Evolutionary conservation across 2,888 invertebrate species (phyloP).

Genomic region (Orthosia cruda): DNA sequence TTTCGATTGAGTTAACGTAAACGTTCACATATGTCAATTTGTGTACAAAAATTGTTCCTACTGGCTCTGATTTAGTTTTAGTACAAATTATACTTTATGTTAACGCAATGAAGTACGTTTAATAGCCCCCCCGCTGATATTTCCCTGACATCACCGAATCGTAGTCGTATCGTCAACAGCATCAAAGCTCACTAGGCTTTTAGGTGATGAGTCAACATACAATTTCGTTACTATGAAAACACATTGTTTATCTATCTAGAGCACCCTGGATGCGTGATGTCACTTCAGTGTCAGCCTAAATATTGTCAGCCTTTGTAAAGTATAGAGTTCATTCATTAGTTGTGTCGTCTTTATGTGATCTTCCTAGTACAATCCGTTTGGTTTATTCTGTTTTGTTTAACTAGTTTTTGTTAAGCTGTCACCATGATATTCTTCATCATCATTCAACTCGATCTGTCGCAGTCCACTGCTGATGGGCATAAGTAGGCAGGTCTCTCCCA

Average conservation of each 20-base stretch:
- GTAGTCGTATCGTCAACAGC: constrained; percentile 14
- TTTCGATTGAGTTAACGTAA: no score
- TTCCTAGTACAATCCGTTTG: constrained; percentile 13
- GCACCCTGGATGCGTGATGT: neutral
- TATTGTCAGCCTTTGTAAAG: constrained; percentile 40
- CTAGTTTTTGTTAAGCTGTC: neutral
- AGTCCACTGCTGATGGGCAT: no score
- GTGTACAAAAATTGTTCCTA: no score
- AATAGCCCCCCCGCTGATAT: no score
- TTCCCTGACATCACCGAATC: neutral
- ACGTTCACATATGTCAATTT: no score
- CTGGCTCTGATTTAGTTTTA: no score
- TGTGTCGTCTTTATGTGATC: neutral
- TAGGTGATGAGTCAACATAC: constrained; percentile 60
- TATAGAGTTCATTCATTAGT: constrained; percentile 8
- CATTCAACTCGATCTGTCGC: no score
- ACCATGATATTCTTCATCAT: neutral
- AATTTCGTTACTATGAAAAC: constrained; percentile 51
- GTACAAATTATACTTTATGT: no score
- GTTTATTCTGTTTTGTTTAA: neutral
- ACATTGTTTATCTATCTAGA: constrained; percentile 48
- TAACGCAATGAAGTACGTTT: no score
- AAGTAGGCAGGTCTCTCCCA: no score
- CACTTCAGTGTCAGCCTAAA: constrained; percentile 20
- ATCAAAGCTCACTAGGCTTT: constrained; percentile 46